These are phyloP conservation scores for Asteroscopus sphinx DNA, from an alignment of 2,888 invertebrate species.

Conservation along the genomic window DNA sequence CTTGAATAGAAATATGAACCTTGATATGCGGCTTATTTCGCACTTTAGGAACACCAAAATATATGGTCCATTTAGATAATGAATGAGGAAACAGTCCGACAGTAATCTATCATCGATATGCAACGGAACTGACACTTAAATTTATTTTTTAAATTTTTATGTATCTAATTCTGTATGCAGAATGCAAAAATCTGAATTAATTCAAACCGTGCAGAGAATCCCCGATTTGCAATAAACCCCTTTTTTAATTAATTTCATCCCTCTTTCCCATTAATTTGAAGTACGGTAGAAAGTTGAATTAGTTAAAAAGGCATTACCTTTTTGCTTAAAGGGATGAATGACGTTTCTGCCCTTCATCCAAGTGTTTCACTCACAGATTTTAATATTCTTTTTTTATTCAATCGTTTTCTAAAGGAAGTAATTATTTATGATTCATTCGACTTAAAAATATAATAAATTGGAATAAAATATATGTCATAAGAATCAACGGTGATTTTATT, in stretches of 20 bases:
- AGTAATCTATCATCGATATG: slow-evolving; percentile 14
- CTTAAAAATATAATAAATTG: too few relatives aligned
- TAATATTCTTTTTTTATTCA: too few relatives aligned
- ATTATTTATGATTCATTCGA: too few relatives aligned
- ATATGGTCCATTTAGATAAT: slow-evolving; percentile 9
- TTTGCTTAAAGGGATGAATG: slow-evolving; percentile 18
- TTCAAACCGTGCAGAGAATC: slow-evolving; percentile 1
- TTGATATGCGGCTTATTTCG: background rate
- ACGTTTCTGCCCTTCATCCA: background rate
- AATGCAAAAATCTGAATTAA: background rate
- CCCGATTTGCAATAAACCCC: slow-evolving; percentile 6
- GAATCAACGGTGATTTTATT: too few relatives aligned
- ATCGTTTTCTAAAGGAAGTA: too few relatives aligned
- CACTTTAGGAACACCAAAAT: slow-evolving; percentile 1
- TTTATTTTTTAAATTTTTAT: slow-evolving; percentile 3
- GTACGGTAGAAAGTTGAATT: slow-evolving; percentile 32
- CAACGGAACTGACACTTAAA: slow-evolving; percentile 4
- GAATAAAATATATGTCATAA: too few relatives aligned
- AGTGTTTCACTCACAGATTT: too few relatives aligned
- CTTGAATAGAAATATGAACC: too few relatives aligned
- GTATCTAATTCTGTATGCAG: slow-evolving; percentile 5
- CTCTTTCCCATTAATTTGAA: slow-evolving; percentile 33
- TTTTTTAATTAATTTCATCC: slow-evolving; percentile 15
- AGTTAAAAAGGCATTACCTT: slow-evolving; percentile 24
- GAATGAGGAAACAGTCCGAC: background rate